These are phyloP conservation scores for Drosophila merina DNA, from an alignment of 2,888 invertebrate species.

Conservation along the genomic window DNA sequence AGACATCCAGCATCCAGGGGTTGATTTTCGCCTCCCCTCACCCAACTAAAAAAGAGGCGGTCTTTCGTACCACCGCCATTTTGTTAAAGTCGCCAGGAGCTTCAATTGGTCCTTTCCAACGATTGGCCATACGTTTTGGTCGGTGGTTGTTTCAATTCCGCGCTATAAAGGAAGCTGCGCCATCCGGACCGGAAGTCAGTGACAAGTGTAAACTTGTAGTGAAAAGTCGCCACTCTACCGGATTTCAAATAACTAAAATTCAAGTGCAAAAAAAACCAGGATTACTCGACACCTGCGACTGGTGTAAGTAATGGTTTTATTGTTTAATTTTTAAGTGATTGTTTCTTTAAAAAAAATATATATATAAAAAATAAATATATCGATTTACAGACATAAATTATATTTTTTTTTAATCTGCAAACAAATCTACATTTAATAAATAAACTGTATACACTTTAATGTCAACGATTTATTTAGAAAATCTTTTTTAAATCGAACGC, in stretches of 20 bases:
- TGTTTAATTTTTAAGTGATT: background rate
- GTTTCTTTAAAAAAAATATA: background rate
- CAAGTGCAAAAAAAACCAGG: background rate
- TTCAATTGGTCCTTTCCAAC: slow-evolving; percentile 44
- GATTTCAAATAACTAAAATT: background rate
- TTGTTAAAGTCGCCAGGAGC: slow-evolving; percentile 29
- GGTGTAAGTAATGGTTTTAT: slow-evolving; percentile 10
- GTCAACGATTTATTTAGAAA: too few species aligned
- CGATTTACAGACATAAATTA: too few species aligned
- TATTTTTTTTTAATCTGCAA: too few species aligned
- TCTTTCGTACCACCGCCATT: slow-evolving; percentile 54
- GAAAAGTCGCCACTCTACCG: slow-evolving; percentile 18
- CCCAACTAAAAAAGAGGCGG: slow-evolving; percentile 14
- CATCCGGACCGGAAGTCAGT: slow-evolving; percentile 57
- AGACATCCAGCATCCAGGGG: slow-evolving; percentile 32
- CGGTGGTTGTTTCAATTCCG: slow-evolving; percentile 41
- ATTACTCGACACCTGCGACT: slow-evolving; percentile 12
- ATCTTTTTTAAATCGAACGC: too few species aligned
- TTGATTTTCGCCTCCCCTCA: background rate
- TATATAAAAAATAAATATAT: background rate
- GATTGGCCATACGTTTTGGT: slow-evolving; percentile 41
- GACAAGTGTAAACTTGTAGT: slow-evolving; percentile 45
- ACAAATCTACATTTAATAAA: too few species aligned
- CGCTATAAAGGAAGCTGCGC: slow-evolving; percentile 79
- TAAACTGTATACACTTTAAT: too few species aligned